Conservation (phyloP, 2,113 vertebrate species). For the Tragelaphus imberbis region DNA sequence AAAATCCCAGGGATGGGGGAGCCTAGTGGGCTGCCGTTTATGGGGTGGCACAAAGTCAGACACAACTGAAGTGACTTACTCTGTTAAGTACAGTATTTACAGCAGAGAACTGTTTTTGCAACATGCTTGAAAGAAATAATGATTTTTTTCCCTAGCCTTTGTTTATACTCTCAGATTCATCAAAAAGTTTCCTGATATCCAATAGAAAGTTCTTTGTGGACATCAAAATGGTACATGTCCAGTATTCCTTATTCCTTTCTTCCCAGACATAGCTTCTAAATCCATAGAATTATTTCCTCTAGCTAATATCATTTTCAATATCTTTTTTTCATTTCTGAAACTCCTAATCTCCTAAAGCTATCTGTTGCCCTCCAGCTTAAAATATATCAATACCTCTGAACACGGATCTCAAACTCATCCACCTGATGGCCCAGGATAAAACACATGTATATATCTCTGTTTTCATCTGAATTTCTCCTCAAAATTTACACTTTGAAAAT, state of each 20-base stretch:
- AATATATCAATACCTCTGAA: not conserved
- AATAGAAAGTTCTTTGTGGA: not conserved
- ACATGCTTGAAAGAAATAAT: not conserved
- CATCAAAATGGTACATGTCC: not conserved
- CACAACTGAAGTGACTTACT: too few species aligned
- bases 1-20: too few species aligned
- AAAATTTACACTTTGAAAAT: not conserved
- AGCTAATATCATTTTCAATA: not conserved
- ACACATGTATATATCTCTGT: not conserved
- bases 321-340: not conserved
- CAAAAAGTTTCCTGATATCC: not conserved
- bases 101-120: not conserved
- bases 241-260: not conserved
- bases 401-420: not conserved
- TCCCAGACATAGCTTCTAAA: not conserved
- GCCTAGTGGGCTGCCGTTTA: too few species aligned
- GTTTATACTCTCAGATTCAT: not conserved
- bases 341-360: not conserved
- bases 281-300: not conserved
- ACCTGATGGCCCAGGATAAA: not conserved
- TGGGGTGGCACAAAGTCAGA: too few species aligned
- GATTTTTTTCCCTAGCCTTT: conserved; percentile 24
- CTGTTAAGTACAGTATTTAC: not conserved
- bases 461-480: not conserved
- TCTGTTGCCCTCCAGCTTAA: not conserved